Evolutionary conservation across 30 jellyfish, hydroid and myxozoan species (phyloP), one percentile per base, ranked within the genome.

Genomic region (Aurelia aurita complex sp. Pacific): DNA sequence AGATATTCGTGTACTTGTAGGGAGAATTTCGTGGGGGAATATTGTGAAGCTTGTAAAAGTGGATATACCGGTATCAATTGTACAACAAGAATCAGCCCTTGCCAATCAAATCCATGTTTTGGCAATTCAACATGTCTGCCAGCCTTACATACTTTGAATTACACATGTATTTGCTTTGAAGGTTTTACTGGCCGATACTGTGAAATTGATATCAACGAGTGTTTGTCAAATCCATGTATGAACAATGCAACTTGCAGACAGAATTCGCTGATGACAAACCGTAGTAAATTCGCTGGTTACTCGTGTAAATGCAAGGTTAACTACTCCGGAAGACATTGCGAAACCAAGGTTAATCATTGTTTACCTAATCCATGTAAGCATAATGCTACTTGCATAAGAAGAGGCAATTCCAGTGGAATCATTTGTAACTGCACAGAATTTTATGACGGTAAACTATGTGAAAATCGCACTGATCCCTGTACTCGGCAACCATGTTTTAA

Each of bases 11-110:
- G 96, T 71, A 64, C 43, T 43, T 88, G 96, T 60, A 12, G 67
- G 9, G 85, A 89, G 12, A 84, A 84, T 61, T 84, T 72, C 36
- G 69, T 77, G 4, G 93, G 93, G 12, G 67, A 66, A 50, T 84
- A 33, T 46, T 84, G 93, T 63, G 67, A 63, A 15, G 3, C 82
- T 10, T 84, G 93, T 46, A 64, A 50, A 6, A 38, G 35, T 4
- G 97, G 97, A 34, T 90, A 17, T 65, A 32, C 85, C 33, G 97
- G 97, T 16, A 67, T 32, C 7, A 50, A 66, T 18, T 90, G 97
- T 68, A 35, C 89, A 17, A 36, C 15, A 2, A 77, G 65, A 18
- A 54, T 83, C 4, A 77, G 72, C 64, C 95, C 86, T 5, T 90
- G 97, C 61, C 50, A 32, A 5, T 61, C 86, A n/a, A 76, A 12